phyloP scores from a whole-genome alignment of 2,888 invertebrate genomes.

The Epirrita christyi region DNA sequence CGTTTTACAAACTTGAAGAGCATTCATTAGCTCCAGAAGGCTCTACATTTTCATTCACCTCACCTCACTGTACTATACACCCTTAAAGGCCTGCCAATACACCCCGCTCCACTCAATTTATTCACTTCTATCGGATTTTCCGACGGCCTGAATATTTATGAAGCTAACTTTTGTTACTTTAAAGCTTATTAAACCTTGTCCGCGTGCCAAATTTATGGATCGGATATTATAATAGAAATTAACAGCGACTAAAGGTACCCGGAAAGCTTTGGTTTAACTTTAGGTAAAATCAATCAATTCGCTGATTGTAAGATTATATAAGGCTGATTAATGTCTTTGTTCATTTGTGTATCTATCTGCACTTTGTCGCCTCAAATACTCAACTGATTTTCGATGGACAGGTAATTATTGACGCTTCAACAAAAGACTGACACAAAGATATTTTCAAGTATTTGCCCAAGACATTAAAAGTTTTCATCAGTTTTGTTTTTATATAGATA shows the following conservation, averaged over 20 bases:
- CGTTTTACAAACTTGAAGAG: conserved; percentile 4
- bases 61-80: conserved; percentile 8
- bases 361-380: no score
- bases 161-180: conserved; percentile 64
- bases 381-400: no score
- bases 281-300: conserved; percentile 11
- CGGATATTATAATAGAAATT: conserved; percentile 43
- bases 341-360: no score
- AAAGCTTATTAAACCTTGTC: conserved; percentile 59
- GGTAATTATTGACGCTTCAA: no score
- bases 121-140: conserved; percentile 63
- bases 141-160: conserved; percentile 68
- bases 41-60: conserved; percentile 12
- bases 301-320: no score
- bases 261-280: conserved; percentile 20
- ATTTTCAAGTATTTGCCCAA: no score
- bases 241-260: conserved; percentile 25
- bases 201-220: conserved; percentile 48
- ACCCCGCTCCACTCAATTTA: conserved; percentile 62
- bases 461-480: no score
- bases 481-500: neutral
- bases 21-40: conserved; percentile 12
- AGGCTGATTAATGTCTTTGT: no score
- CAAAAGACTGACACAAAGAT: no score
- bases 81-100: conserved; percentile 48